These are phyloP conservation scores for Meloe dianella DNA, from an alignment of 2,888 invertebrate species.

Conservation along the genomic window DNA sequence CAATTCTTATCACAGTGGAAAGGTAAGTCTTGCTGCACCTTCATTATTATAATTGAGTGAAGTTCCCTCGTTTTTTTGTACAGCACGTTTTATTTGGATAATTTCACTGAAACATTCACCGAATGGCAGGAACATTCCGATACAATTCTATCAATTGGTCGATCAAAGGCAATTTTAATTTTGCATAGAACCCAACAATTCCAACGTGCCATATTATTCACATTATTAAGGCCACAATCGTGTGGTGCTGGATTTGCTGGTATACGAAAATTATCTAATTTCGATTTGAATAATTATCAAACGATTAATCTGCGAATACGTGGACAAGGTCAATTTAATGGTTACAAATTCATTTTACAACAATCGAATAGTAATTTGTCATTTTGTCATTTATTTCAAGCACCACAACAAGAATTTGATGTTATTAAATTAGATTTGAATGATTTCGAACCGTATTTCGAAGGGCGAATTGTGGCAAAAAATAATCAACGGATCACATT, in stretches of 20 bases:
- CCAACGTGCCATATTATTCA: constrained; percentile 59
- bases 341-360: constrained; percentile 57
- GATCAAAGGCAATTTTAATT: constrained; percentile 58
- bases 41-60: neutral
- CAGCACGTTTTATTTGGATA: constrained; percentile 36
- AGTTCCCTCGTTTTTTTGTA: neutral
- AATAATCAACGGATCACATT: constrained; percentile 53
- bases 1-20: neutral
- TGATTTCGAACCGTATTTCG: constrained; percentile 58
- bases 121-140: constrained; percentile 55
- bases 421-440: constrained; percentile 51
- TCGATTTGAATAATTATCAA: constrained; percentile 51
- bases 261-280: constrained; percentile 47
- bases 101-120: constrained; percentile 46
- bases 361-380: constrained; percentile 53
- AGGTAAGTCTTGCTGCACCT: neutral
- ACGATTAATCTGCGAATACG: constrained; percentile 51
- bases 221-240: constrained; percentile 58
- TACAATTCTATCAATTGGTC: constrained; percentile 55
- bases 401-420: constrained; percentile 28
- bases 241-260: constrained; percentile 60
- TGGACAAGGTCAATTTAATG: constrained; percentile 55
- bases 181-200: constrained; percentile 54
- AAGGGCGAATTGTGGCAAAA: constrained; percentile 52
- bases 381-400: constrained; percentile 38